phyloP scores from a whole-genome alignment of 2,113 vertebrate genomes.

The Percina caprodes region DNA sequence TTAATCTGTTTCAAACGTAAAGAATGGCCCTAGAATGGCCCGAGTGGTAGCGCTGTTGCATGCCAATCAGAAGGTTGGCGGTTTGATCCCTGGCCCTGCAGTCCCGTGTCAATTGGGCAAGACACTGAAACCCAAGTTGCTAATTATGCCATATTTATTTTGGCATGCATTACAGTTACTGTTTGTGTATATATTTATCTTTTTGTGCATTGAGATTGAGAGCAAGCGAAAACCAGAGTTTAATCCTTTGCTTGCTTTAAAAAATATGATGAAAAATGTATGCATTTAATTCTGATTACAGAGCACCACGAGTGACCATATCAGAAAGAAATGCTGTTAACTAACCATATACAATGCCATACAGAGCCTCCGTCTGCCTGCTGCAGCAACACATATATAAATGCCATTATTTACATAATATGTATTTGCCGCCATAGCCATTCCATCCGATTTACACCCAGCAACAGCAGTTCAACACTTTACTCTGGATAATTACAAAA shows the following conservation, averaged over 20 bases:
- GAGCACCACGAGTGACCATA: neutral
- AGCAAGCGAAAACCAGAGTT: neutral
- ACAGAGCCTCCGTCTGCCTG: neutral
- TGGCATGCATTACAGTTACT: neutral
- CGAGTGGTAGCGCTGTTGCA: too few species aligned
- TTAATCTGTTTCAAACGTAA: too few species aligned
- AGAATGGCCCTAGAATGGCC: too few species aligned
- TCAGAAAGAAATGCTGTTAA: constrained; percentile 10
- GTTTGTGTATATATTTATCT: neutral
- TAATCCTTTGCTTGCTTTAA: neutral
- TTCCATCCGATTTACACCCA: constrained; percentile 31
- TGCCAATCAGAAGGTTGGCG: too few species aligned
- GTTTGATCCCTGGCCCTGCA: too few species aligned
- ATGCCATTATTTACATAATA: constrained; percentile 47
- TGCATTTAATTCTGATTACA: neutral
- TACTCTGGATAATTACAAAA: constrained; percentile 31
- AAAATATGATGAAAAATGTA: neutral
- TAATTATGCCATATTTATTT: neutral
- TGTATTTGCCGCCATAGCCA: constrained; percentile 38
- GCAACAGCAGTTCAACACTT: constrained; percentile 22
- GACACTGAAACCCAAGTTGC: too few species aligned
- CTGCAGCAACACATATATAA: neutral
- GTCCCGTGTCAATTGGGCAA: too few species aligned
- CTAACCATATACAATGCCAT: neutral
- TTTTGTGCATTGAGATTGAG: neutral